These are phyloP conservation scores for Tromatobia lineatoria DNA, from an alignment of 2,888 invertebrate species.

Conservation along the genomic window DNA sequence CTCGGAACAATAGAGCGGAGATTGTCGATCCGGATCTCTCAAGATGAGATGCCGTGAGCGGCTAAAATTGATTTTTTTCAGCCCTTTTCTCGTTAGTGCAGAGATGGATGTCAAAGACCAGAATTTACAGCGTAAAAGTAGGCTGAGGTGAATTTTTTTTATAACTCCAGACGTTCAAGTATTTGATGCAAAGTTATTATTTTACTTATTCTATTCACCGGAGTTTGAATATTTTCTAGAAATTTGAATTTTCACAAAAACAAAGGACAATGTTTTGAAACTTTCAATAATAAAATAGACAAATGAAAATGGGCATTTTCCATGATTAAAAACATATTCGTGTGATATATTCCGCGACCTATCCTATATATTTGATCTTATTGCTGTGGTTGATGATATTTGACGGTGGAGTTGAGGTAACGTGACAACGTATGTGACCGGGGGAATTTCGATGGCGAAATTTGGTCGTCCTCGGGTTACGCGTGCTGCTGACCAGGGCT, in stretches of 20 bases:
- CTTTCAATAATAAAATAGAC: too few species aligned
- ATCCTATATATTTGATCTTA: not conserved
- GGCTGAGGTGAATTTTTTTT: not conserved
- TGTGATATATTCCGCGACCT: not conserved
- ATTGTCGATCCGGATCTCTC: slow-evolving; percentile 36
- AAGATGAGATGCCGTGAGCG: not conserved
- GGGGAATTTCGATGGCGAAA: slow-evolving; percentile 60
- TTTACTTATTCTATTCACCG: too few species aligned
- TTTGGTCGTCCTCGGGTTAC: slow-evolving; percentile 40
- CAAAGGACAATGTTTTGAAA: too few species aligned
- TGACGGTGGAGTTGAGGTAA: slow-evolving; percentile 8
- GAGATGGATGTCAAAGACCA: not conserved
- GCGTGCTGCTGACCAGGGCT: slow-evolving; percentile 26
- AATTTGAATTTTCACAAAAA: too few species aligned
- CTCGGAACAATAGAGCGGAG: slow-evolving; percentile 24
- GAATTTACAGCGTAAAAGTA: not conserved
- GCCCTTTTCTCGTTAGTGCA: not conserved
- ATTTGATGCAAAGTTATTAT: too few species aligned
- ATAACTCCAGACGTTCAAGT: too few species aligned
- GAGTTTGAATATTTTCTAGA: too few species aligned
- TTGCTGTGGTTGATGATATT: not conserved
- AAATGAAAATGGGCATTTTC: too few species aligned
- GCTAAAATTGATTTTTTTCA: not conserved
- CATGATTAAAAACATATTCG: too few species aligned
- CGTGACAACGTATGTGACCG: slow-evolving; percentile 16